Evolutionary conservation across 2,888 invertebrate species (phyloP), one percentile per base, ranked within the genome.

Genomic region (Polymixis lichenea): DNA sequence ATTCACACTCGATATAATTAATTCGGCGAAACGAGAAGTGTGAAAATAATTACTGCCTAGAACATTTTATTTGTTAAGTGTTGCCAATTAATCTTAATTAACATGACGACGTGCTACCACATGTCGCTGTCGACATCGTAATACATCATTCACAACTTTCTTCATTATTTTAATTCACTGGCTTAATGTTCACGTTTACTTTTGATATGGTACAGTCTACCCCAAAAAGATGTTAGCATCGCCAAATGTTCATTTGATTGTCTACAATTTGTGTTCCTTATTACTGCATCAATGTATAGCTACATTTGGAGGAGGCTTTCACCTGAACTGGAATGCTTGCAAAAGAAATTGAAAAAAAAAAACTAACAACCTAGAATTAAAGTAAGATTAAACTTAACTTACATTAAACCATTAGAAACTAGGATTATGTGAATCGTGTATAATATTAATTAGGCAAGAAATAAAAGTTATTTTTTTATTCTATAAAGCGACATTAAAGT

Each of bases 61-160:
- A 74, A 85, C 61, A 74, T 85, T 78, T 80, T 61, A 75, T 73
- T 78, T 58, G 49, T 71, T 65, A 78, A 84, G 71, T 83, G 75
- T 75, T 73, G 71, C 55, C 75, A 66, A 86, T 84, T 83, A 73
- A 86, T 86, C 86, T 74, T 79, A 83, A 87, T 87, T 77, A 71
- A 71, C 70, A 67, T 70, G 74, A 78, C 66, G 69, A 60, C 46
- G 62, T 64, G 74, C 72, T 32, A 72, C 82, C 77, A 62, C 80
- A 80, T 72, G 71, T 75, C 51, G 80, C 58, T 65, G 81, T 77
- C 73, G 55, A 74, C 85, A 62, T 32, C 46, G 72, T 76, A 80
- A 83, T 80, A 80, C 71, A 81, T 83, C 73, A 81, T 81, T 69
- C 68, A 56, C 69, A 83, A 84, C 65, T 85, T 83, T 72, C 65